phyloP scores from a whole-genome alignment of 2,797 vertebrate species.

The Miichthys miiuy region DNA sequence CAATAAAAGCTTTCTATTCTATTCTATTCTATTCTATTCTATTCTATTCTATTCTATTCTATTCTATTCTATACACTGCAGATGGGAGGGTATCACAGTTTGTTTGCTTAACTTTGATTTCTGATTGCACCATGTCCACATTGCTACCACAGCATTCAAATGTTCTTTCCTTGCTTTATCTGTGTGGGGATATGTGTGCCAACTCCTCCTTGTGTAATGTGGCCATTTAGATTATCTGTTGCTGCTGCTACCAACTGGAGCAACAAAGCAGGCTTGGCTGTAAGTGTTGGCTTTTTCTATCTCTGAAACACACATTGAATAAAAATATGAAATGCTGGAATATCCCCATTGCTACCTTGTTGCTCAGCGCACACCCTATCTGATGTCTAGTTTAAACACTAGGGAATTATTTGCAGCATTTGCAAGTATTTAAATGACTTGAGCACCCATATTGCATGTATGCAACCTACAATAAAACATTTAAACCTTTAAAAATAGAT shows the following conservation, averaged over 20 bases:
- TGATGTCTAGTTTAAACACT: background rate
- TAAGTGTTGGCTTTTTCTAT: no score
- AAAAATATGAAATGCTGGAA: background rate
- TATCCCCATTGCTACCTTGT: background rate
- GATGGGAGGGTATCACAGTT: slow-evolving; percentile 6
- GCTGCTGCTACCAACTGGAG: slow-evolving; percentile 19
- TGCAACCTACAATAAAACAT: background rate
- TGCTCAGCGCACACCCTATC: background rate
- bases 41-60: no score
- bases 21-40: no score
- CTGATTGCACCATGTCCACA: slow-evolving; percentile 31
- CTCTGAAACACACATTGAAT: no score
- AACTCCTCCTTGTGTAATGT: slow-evolving; percentile 16
- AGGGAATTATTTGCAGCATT: background rate
- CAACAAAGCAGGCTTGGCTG: slow-evolving; percentile 9
- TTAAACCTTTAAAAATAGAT: background rate
- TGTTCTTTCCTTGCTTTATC: slow-evolving; percentile 28
- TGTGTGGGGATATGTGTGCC: slow-evolving; percentile 10
- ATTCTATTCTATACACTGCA: no score
- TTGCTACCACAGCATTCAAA: slow-evolving; percentile 47
- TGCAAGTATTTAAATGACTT: background rate
- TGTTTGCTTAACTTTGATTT: slow-evolving; percentile 60
- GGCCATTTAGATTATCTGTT: slow-evolving; percentile 34
- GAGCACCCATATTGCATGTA: background rate
- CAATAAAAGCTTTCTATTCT: no score